These are phyloP conservation scores for Galaxea fascicularis DNA, from an alignment of 92 coral and sea anemone species.

Conservation along the genomic window DNA sequence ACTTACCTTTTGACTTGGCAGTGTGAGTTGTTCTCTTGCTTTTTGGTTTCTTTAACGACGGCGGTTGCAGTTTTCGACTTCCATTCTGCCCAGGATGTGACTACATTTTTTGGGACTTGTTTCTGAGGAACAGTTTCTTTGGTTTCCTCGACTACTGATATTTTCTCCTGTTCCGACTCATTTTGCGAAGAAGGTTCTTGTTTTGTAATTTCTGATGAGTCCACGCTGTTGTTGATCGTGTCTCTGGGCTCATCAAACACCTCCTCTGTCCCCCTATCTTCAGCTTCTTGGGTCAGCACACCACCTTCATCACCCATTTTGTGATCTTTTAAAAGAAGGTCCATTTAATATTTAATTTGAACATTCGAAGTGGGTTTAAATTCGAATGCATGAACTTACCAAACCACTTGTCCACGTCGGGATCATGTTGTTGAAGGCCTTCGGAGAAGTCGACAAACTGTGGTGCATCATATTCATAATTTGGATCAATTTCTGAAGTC, in stretches of 20 bases:
- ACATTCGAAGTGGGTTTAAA: neutral
- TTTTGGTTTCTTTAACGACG: neutral
- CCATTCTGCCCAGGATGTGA: conserved; percentile 42
- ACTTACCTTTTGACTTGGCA: conserved; percentile 12
- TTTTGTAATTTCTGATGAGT: conserved; percentile 6
- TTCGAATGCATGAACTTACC: conserved; percentile 71
- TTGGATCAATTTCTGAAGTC: conserved; percentile 62
- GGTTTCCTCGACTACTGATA: neutral
- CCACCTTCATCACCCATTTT: conserved; percentile 88
- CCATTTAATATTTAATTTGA: neutral
- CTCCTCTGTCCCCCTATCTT: conserved; percentile 19
- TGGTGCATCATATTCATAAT: conserved; percentile 96
- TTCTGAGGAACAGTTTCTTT: neutral
- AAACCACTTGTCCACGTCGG: conserved; percentile 88
- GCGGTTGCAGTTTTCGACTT: conserved; percentile 13
- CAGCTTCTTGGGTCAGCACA: conserved; percentile 53
- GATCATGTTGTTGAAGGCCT: conserved; percentile 55
- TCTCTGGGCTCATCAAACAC: neutral
- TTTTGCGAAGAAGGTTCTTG: neutral
- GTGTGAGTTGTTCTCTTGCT: neutral
- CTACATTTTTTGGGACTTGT: conserved; percentile 19
- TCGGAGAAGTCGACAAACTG: conserved; percentile 83
- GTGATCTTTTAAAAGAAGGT: conserved; percentile 53
- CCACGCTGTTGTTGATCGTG: neutral
- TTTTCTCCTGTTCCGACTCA: neutral